Conservation (phyloP, 2,113 vertebrate species). For the Osmerus eperlanus region DNA sequence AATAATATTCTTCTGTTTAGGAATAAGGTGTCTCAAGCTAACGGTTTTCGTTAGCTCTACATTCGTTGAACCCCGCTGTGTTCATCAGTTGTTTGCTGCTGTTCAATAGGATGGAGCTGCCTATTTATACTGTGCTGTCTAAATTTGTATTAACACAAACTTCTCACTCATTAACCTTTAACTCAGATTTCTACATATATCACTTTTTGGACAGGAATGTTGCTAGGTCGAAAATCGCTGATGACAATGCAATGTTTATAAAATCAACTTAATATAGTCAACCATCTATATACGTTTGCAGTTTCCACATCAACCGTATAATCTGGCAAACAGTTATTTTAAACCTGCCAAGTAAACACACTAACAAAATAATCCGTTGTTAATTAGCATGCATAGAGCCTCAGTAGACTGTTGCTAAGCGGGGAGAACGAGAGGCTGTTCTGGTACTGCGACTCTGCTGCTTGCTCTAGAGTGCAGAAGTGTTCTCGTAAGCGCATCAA, state of each 20-base stretch:
- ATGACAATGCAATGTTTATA: no score
- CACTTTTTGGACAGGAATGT: no score
- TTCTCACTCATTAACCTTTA: slow-evolving; percentile 47
- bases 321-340: slow-evolving; percentile 42
- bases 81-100: slow-evolving; percentile 19
- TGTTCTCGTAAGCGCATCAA: no score
- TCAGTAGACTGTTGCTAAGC: slow-evolving; percentile 28
- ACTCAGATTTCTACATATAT: slow-evolving; percentile 21
- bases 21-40: slow-evolving; percentile 41
- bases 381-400: slow-evolving; percentile 31
- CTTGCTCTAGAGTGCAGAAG: neutral
- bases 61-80: slow-evolving; percentile 19
- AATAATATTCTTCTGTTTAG: neutral
- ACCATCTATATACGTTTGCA: slow-evolving; percentile 37
- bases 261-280: no score
- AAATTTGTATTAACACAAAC: slow-evolving; percentile 44
- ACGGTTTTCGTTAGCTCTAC: slow-evolving; percentile 42
- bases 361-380: slow-evolving; percentile 46
- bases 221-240: no score
- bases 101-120: slow-evolving; percentile 1
- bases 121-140: slow-evolving; percentile 43
- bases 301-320: slow-evolving; percentile 34
- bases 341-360: slow-evolving; percentile 48
- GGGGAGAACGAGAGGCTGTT: slow-evolving; percentile 9
- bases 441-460: neutral